Evolutionary conservation across 2,888 invertebrate species (phyloP), one percentile per base, ranked within the genome.

Genomic region (Orthosia gothica): DNA sequence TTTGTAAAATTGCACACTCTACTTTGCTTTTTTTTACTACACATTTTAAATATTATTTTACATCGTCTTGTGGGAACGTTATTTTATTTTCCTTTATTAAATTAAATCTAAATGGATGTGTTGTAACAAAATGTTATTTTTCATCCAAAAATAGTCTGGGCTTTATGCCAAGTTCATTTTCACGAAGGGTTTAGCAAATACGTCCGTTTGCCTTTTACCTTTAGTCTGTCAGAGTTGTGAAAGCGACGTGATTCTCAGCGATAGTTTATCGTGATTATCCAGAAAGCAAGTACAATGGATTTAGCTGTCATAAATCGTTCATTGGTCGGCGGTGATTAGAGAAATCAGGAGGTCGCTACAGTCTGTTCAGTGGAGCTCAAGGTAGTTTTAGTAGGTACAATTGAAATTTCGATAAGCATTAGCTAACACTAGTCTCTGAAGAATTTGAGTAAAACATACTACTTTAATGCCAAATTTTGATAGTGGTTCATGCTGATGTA

Each of bases 1-100:
- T 88, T 86, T 87, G 83, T 79, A 50, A 88, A 80, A 89, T 87
- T 87, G 83, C 82, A 82, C 72, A 82, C 76, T 74, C 13, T 57
- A 74, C 74, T 64, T 80, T 74, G 65, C 69, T 84, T 82, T 69
- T n/a, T 79, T 82, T 68, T 54, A 77, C 73, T 50, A 61, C 59
- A 76, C 64, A 70, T 76, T 80, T 77, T 74, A 69, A 74, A 70
- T 55, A 72, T 70, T 65, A 74, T 77, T 72, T 63, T 55, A 72
- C 62, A 66, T 70, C 54, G 23, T 74, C 61, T 71, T 70, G n/a
- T 70, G 12, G 40, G 11, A 62, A 62, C 16, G 52, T 52, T 40
- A 62, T 54, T 59, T 58, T 54, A 32, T 68, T 50, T 71, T 75
- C 12, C 18, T 54, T 71, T 83, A 65, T 52, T 63, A 68, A 68